Evolutionary conservation across 2,888 invertebrate genomes (phyloP), one percentile per base, ranked within the genome.

Genomic region (Cheilosia vernalis): DNA sequence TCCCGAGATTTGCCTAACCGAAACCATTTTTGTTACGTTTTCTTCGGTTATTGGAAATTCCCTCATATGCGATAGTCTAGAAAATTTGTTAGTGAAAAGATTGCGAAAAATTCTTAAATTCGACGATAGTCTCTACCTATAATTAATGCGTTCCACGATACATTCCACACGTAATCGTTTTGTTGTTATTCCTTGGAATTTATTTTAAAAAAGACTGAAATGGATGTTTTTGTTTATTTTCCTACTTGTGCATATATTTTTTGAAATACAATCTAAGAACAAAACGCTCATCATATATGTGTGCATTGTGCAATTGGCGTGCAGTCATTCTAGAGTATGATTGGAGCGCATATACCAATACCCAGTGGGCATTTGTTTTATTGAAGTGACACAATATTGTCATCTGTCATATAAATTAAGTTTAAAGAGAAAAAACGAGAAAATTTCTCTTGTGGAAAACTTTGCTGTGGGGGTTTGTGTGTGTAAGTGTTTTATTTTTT

Each of bases 81-180:
- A 19, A 24, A 24, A 49, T 58, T 42, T 61, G 56, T 42, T 40
- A 3, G 17, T 55, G 51, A 49, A 37, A 66, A 80, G 70, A 15
- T 24, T 24, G 17, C 17, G 6, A 60, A 58, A 70, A 66, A 67
- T 73, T 10, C 58, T 19, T 51, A 56, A 72, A 51, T 73, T 79
- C 58, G 53, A 60, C 61, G 66, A 61, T 69, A 79, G 81, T 85
- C 72, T 81, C 76, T 85, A 85, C 81, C 80, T 81, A 76, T 76
- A 81, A 79, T 77, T 64, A 66, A 76, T 81, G 72, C 70, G 74
- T 61, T 85, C 85, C 85, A 85, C 85, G 77, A 76, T 81, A 63
- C 19, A 72, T 72, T 81, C 85, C 85, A 85, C 85, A 74, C n/a
- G 2, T 13, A n/a, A 70, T 51, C 17, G 21, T 61, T 72, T 74